Conservation (phyloP, 2,888 invertebrate species). For the Anaspis maculata region DNA sequence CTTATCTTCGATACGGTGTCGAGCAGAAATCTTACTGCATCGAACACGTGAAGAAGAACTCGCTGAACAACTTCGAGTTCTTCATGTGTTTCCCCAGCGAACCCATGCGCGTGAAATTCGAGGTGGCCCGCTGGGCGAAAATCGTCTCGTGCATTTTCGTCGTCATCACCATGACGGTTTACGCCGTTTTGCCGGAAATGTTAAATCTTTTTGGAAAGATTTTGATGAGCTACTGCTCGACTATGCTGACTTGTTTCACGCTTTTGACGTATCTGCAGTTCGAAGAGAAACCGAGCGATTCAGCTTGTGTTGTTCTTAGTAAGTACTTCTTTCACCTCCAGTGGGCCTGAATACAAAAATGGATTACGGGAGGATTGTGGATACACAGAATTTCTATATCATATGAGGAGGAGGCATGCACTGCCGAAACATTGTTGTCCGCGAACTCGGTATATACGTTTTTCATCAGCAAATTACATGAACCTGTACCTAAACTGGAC, state of each 20-base stretch:
- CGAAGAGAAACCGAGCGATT: slow-evolving; percentile 5
- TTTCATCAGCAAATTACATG: too few species aligned
- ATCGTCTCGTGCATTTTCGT: slow-evolving; percentile 24
- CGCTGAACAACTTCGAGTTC: slow-evolving; percentile 8
- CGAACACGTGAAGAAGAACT: slow-evolving; percentile 10
- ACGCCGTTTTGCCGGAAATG: slow-evolving; percentile 24
- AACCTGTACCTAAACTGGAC: too few species aligned
- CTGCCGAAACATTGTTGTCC: too few species aligned
- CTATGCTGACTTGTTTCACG: slow-evolving; percentile 19
- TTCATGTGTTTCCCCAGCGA: slow-evolving; percentile 9
- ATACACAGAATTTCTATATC: too few species aligned
- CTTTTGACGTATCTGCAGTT: slow-evolving; percentile 20
- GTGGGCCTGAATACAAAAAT: too few species aligned
- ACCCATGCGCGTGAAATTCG: slow-evolving; percentile 16
- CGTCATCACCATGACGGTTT: slow-evolving; percentile 23
- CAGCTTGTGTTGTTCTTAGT: too few species aligned
- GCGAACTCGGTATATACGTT: too few species aligned
- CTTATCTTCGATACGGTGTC: slow-evolving; percentile 5
- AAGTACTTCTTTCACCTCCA: too few species aligned
- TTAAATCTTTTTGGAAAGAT: slow-evolving; percentile 28
- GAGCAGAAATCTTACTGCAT: slow-evolving; percentile 15
- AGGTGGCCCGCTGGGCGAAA: slow-evolving; percentile 21
- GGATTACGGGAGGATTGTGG: too few species aligned
- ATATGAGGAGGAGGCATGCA: too few species aligned
- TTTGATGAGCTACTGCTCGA: slow-evolving; percentile 25